A percentile compares a stretch with the other conserved stretches of the same genome.
phyloP scores from a whole-genome alignment of 2,888 invertebrate genomes.

The Drepanosiphum platanoidis region DNA sequence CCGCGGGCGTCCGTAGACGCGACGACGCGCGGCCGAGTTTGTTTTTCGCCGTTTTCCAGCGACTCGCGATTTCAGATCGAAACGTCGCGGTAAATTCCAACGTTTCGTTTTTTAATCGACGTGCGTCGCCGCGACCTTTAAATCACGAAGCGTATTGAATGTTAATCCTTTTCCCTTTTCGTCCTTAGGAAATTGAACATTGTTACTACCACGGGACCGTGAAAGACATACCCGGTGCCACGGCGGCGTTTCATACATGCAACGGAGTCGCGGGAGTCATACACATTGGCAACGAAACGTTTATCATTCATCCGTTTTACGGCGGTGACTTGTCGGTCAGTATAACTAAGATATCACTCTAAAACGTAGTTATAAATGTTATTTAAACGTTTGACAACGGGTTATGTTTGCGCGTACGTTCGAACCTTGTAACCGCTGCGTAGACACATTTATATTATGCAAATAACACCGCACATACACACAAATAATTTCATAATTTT shows the following conservation, averaged over 20 bases:
- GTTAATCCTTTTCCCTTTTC: slow-evolving; percentile 1
- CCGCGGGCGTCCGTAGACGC: too few relatives aligned
- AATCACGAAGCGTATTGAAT: background rate
- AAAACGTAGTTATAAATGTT: background rate
- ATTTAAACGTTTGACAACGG: background rate
- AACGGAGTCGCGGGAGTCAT: slow-evolving; percentile 97
- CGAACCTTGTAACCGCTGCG: too few relatives aligned
- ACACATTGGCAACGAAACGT: slow-evolving; percentile 97
- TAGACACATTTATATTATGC: too few relatives aligned
- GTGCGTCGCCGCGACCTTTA: too few relatives aligned
- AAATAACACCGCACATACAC: too few relatives aligned
- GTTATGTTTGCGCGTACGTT: too few relatives aligned
- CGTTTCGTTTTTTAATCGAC: background rate
- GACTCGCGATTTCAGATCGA: too few relatives aligned
- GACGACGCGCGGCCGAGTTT: background rate
- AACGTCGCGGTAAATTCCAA: background rate
- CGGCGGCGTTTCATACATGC: slow-evolving; percentile 97
- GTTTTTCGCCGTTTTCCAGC: too few relatives aligned
- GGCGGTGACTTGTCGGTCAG: slow-evolving; percentile 97
- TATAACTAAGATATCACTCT: slow-evolving; percentile 66
- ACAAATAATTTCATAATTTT: too few relatives aligned
- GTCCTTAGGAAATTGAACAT: slow-evolving; percentile 91
- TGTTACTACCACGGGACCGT: slow-evolving; percentile 99
- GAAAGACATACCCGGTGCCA: slow-evolving; percentile 95
- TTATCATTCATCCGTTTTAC: slow-evolving; percentile 97